Conservation (phyloP, 2,797 vertebrate species). For the Astyanax mexicanus region DNA sequence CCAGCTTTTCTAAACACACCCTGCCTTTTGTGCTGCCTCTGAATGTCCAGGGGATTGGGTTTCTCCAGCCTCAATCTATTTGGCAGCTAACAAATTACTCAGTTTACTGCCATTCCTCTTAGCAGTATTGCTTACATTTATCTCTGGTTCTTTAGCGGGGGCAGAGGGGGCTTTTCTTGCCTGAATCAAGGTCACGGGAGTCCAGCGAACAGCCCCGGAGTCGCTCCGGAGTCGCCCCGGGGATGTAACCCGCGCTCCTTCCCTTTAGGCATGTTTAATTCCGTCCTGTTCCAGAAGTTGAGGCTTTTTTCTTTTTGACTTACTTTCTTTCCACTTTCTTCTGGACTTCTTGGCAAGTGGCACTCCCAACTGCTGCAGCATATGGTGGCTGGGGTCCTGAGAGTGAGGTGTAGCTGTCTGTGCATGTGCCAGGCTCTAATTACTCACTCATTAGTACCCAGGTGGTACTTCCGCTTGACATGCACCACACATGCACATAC, state of each 20-base stretch:
- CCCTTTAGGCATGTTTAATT: constrained; percentile 2
- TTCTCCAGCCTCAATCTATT: constrained; percentile 42
- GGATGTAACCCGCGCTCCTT: too few species aligned
- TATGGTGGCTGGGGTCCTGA: constrained; percentile 81
- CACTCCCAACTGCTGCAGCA: constrained; percentile 72
- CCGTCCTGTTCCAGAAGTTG: background rate
- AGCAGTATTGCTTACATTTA: constrained; percentile 24
- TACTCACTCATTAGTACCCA: constrained; percentile 88
- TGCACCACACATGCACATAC: constrained; percentile 32
- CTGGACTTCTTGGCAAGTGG: constrained; percentile 55
- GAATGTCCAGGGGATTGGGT: constrained; percentile 48
- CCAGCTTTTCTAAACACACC: constrained; percentile 43
- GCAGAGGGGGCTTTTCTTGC: background rate
- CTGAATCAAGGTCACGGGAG: constrained; percentile 8
- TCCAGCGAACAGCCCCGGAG: background rate
- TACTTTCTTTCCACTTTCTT: constrained; percentile 30
- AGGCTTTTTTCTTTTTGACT: background rate
- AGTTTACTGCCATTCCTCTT: constrained; percentile 25
- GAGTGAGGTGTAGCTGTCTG: constrained; percentile 78
- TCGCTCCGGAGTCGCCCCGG: background rate
- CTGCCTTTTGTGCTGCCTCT: constrained; percentile 35
- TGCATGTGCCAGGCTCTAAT: constrained; percentile 83
- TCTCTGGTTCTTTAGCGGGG: constrained; percentile 16
- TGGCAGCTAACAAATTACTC: constrained; percentile 48
- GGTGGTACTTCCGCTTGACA: constrained; percentile 81